Percentiles rank a stretch among this genome's conserved stretches.
These are phyloP conservation scores for Athene cunicularia DNA, from an alignment of 2,113 vertebrate genomes.

Conservation along the genomic window DNA sequence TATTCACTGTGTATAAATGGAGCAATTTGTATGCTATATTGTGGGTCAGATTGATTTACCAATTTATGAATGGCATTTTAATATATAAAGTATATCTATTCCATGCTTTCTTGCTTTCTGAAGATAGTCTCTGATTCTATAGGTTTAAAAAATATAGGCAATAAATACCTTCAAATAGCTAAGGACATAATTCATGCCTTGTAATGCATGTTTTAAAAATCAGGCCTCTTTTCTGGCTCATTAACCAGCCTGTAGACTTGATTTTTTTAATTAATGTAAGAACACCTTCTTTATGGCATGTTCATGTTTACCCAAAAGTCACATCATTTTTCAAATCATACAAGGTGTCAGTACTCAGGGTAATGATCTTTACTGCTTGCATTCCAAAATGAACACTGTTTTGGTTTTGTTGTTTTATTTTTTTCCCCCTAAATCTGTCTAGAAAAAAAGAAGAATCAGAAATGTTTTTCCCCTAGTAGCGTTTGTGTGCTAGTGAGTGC, in stretches of 20 bases:
- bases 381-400: constrained; percentile 23
- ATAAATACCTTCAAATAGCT: constrained; percentile 2
- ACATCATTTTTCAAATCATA: constrained; percentile 74
- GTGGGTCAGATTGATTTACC: background rate
- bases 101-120: background rate
- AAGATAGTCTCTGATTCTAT: background rate
- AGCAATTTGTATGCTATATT: background rate
- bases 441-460: background rate
- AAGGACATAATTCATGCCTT: constrained; percentile 55
- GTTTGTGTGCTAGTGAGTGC: background rate
- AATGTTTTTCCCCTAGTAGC: background rate
- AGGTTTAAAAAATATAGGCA: background rate
- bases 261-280: constrained; percentile 71
- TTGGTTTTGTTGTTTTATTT: background rate
- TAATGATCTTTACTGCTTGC: constrained; percentile 36
- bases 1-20: background rate
- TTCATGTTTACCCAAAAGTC: constrained; percentile 65
- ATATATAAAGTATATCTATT: background rate
- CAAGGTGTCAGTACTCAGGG: constrained; percentile 61
- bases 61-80: background rate
- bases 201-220: constrained; percentile 56
- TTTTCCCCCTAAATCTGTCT: background rate
- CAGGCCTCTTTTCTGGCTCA: constrained; percentile 67
- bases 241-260: constrained; percentile 49
- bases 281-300: constrained; percentile 65